Conservation (phyloP, 2,113 vertebrate species). For the Ochotona curzoniae region DNA sequence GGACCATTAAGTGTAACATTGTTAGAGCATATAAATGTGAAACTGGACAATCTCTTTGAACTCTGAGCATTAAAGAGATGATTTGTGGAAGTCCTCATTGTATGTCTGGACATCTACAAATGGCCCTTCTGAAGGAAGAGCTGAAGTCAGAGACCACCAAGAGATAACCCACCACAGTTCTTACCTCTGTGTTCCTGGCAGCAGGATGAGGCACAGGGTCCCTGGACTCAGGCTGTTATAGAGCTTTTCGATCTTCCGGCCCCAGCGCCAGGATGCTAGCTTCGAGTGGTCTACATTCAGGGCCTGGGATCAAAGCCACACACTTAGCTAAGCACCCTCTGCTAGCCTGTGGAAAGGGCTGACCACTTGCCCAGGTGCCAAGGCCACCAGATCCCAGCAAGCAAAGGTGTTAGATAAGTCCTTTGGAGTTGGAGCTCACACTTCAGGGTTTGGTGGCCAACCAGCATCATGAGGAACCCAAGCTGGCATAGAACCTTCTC, state of each 20-base stretch:
- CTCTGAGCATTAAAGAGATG: constrained; percentile 15
- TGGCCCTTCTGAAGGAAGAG: constrained; percentile 10
- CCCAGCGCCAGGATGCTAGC: constrained; percentile 86
- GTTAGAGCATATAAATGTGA: background rate
- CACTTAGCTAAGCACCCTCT: background rate
- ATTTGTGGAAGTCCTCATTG: background rate
- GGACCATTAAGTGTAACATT: background rate
- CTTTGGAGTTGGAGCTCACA: background rate
- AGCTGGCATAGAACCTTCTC: background rate
- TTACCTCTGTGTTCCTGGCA: constrained; percentile 90
- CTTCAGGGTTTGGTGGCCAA: background rate
- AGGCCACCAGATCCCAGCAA: background rate
- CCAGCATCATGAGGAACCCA: background rate
- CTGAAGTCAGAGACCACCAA: background rate
- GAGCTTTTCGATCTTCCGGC: constrained; percentile 87
- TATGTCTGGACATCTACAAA: background rate
- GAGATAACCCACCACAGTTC: background rate
- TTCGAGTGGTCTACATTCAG: constrained; percentile 84
- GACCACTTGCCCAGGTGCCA: background rate
- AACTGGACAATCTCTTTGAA: constrained; percentile 20
- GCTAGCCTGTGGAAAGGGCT: background rate
- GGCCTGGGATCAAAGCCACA: background rate
- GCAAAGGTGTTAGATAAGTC: background rate
- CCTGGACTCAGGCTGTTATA: constrained; percentile 86
- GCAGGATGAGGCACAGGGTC: constrained; percentile 90